Conservation (phyloP, 2,888 invertebrate genomes). For the Macroteleia sp. region DNA sequence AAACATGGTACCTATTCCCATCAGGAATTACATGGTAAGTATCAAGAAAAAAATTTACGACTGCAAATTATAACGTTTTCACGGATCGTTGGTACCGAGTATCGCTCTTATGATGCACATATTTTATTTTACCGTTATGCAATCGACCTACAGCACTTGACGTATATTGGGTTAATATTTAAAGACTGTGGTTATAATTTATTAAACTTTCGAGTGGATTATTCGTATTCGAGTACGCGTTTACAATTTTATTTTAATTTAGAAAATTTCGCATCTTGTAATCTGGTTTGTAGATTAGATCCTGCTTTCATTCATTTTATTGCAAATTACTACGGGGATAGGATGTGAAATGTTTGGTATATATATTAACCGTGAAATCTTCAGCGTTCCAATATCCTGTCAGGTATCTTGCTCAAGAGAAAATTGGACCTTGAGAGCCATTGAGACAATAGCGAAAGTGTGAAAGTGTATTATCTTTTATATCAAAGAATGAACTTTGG, state of each 20-base stretch:
- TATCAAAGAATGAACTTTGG: constrained; percentile 49
- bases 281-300: constrained; percentile 44
- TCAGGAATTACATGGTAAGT: constrained; percentile 51
- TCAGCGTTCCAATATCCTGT: constrained; percentile 35
- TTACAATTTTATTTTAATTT: too few species aligned
- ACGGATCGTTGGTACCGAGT: constrained; percentile 56
- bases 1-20: constrained; percentile 27
- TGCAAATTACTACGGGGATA: constrained; percentile 42
- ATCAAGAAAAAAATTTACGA: constrained; percentile 46
- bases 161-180: constrained; percentile 54
- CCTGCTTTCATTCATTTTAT: constrained; percentile 60
- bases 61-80: constrained; percentile 60
- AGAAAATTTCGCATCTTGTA: neutral
- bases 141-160: constrained; percentile 65
- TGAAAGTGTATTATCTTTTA: constrained; percentile 65
- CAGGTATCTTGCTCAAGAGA: constrained; percentile 55
- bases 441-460: constrained; percentile 67
- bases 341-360: constrained; percentile 57
- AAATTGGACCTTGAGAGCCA: constrained; percentile 57
- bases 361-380: constrained; percentile 61
- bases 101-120: constrained; percentile 59
- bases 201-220: constrained; percentile 3
- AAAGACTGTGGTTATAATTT: constrained; percentile 33
- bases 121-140: constrained; percentile 65
- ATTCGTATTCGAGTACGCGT: neutral